Base-by-base conservation (phyloP, 2,797 vertebrate species). In the Poliocrania exsul region DNA sequence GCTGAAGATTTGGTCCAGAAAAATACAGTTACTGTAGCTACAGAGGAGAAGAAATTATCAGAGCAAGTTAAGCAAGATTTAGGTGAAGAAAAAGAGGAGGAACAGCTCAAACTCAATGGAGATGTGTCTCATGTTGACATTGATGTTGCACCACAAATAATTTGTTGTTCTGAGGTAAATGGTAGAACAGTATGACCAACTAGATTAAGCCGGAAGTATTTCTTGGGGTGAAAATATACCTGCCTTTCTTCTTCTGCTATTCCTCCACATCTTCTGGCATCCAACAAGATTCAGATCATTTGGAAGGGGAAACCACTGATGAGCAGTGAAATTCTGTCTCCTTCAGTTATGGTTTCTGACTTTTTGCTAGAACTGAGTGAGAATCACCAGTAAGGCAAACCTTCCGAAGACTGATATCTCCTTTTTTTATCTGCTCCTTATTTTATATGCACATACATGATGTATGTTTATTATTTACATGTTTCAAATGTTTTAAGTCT, bases 161-260 rank as follows among this genome's bases (percentile, higher is more conserved):
- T 99, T 98, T 99, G 99, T 99, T 99, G 98, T 98, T 99, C 99
- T 96, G 99, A 99, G 99, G 99, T 99, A 99, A 99, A 99, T 98
- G 96, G 97, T 97, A 97, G 95, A 91, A 94, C 87, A 96, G 79
- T 91, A 88, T 86, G 93, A 96, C 95, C 95, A 96, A 90, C 90
- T 96, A 91, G 97, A 97, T 95, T 97, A 92, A 97, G 95, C 91
- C 91, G 84, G 92, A 93, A 90, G 10, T 94, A 29, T 96, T 94
- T 97, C 92, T 97, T 96, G 81, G 97, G 97, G 96, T 96, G 96
- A 83, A 88, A 74, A 92, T 92, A 95, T 97, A 84, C 96, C 97
- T 98, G 97, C 97, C 95, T 97, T 95, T 98, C 96, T 97, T 97
- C 98, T 96, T 97, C 96, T 97, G 75, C 97, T 97, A 87, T 97